phyloP scores from a whole-genome alignment of 2,888 invertebrate genomes.

The Apodemia duryi region DNA sequence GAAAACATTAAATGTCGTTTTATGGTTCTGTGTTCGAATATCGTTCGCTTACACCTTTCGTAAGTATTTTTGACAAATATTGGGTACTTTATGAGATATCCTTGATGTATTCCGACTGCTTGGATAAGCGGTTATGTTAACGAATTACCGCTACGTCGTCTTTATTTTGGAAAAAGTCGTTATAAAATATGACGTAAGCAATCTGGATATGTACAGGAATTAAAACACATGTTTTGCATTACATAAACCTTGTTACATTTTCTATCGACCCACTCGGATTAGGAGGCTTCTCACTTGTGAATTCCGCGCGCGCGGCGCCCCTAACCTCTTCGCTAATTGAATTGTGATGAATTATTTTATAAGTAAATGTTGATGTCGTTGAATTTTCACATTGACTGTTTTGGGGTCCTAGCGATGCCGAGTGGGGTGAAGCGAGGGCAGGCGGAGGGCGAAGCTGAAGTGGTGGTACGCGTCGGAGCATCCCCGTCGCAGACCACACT shows the following conservation, averaged over 20 bases:
- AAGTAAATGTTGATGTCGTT: slow-evolving; percentile 23
- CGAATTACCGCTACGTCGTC: slow-evolving; percentile 62
- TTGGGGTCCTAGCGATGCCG: slow-evolving; percentile 73
- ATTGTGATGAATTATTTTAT: slow-evolving; percentile 52
- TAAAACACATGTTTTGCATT: slow-evolving; percentile 43
- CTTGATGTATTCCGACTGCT: slow-evolving; percentile 43
- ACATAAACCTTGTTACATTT: slow-evolving; percentile 46
- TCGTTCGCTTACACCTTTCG: slow-evolving; percentile 77
- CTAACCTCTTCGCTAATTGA: slow-evolving; percentile 76
- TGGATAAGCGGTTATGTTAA: slow-evolving; percentile 54
- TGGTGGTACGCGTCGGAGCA: slow-evolving; percentile 72
- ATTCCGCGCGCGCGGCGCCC: slow-evolving; percentile 76
- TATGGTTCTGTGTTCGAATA: slow-evolving; percentile 73
- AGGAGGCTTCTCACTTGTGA: slow-evolving; percentile 64
- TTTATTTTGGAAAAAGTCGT: slow-evolving; percentile 68
- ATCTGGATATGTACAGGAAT: slow-evolving; percentile 52
- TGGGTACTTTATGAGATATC: slow-evolving; percentile 46
- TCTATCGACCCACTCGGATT: slow-evolving; percentile 71
- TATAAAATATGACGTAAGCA: slow-evolving; percentile 68
- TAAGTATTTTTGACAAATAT: slow-evolving; percentile 58
- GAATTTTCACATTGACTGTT: slow-evolving; percentile 33
- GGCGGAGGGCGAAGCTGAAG: slow-evolving; percentile 76
- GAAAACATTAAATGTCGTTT: slow-evolving; percentile 77
- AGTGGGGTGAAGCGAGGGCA: slow-evolving; percentile 79
- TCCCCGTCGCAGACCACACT: slow-evolving; percentile 77